Evolutionary conservation across 2,888 invertebrate genomes (phyloP), one percentile per base, ranked within the genome.

Genomic region (Clivina fossor): DNA sequence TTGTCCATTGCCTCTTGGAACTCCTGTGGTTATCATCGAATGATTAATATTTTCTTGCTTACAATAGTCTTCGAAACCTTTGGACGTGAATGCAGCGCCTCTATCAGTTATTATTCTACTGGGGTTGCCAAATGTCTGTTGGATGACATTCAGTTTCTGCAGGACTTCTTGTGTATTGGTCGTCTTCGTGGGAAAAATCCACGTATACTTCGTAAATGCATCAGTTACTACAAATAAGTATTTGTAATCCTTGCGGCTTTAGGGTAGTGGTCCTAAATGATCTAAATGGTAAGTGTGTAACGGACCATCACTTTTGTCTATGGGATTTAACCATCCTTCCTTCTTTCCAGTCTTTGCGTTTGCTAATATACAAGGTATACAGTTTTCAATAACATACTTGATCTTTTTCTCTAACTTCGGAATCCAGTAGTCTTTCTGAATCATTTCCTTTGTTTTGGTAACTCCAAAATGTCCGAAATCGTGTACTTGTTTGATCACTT

Each of bases 271-370:
- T 9, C 40, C 50, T 3, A 41, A 11, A 28, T 50, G 50, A 19
- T 50, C 50, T 16, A 35, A 1, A 11, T 50, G 40, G 11, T n/a
- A 18, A 4, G 50, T 30, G 26, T 41, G 30, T 19, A 41, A 40
- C 15, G 50, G 50, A 19, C 24, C 24, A 19, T 28, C 32, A 15
- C 20, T 2, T 9, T 44, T 44, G n/a, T 30, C 30, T 5, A 44
- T 38, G 1, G 41, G 38, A 48, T 50, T 49, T 13, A 58, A 28
- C 24, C 55, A 58, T 30, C 56, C 51, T 32, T 56, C 41, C 47
- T 47, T 18, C 33, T 44, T 53, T 4, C 35, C 22, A 11, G 8
- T 19, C 19, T 41, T 53, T n/a, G 16, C 19, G 11, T 9, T 38
- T 26, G 28, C 24, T 24, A 60, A 16, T 4, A 56, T 48, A 24